phyloP scores from a whole-genome alignment of 2,113 vertebrate species.

The Podiceps cristatus region DNA sequence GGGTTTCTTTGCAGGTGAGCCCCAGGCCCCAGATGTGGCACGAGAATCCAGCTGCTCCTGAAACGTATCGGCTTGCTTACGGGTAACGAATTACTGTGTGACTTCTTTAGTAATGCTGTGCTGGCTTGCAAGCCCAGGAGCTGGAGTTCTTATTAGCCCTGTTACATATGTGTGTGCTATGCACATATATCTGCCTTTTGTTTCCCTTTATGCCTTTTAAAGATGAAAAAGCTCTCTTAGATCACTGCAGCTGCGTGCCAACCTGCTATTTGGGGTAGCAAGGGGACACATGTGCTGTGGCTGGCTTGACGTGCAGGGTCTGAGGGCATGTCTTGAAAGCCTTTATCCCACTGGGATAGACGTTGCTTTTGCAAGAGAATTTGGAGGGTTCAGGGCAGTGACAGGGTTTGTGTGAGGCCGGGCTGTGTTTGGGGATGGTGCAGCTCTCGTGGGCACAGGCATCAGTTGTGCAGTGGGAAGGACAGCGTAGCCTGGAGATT shows the following conservation, averaged over 20 bases:
- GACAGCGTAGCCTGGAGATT: background rate
- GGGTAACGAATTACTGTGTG: accelerated
- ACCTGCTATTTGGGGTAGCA: accelerated
- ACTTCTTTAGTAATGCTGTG: background rate
- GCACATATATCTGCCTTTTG: background rate
- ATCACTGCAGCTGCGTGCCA: background rate
- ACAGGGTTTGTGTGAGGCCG: background rate
- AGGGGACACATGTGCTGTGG: background rate
- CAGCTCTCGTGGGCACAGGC: accelerated
- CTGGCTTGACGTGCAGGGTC: accelerated
- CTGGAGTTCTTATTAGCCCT: background rate
- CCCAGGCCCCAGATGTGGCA: accelerated
- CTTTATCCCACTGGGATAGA: background rate
- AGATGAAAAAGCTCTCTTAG: background rate
- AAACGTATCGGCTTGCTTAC: accelerated
- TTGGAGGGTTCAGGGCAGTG: accelerated
- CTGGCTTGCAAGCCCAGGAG: background rate
- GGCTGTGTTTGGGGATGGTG: background rate
- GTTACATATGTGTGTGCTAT: accelerated
- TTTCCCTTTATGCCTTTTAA: background rate
- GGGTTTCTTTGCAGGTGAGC: background rate
- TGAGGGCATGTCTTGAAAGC: background rate
- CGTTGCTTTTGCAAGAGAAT: accelerated
- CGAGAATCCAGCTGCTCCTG: background rate
- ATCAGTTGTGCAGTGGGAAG: background rate